Evolutionary conservation across 2,113 vertebrate species (phyloP).

Genomic region (Strix aluco): DNA sequence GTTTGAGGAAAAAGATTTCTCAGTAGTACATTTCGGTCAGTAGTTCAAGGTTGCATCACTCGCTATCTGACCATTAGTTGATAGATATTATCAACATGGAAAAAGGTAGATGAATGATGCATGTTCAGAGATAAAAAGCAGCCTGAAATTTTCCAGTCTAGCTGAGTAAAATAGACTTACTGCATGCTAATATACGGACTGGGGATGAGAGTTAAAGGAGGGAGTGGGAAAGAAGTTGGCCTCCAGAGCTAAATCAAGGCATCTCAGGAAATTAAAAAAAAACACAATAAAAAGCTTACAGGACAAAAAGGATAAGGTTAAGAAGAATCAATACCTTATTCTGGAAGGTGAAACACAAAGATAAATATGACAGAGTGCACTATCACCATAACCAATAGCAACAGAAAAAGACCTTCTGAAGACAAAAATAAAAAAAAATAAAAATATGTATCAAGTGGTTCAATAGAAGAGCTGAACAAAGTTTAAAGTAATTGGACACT

Average conservation of each 20-base stretch:
- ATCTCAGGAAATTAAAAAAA: background rate
- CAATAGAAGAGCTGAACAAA: background rate
- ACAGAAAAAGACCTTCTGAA: background rate
- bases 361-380: background rate
- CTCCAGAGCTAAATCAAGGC: background rate
- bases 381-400: background rate
- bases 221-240: background rate
- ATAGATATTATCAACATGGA: background rate
- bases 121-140: background rate
- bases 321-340: background rate
- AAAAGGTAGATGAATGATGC: background rate
- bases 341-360: background rate
- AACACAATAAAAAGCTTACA: background rate
- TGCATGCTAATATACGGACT: background rate
- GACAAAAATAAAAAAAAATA: background rate
- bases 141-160: background rate
- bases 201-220: background rate
- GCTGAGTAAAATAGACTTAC: background rate
- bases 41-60: background rate
- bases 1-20: background rate
- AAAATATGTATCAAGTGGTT: background rate
- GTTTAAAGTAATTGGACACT: background rate
- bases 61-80: fast-evolving
- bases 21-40: background rate
- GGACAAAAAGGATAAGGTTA: background rate